A percentile compares a stretch with the other conserved stretches of the same genome.
Evolutionary conservation across 2,113 vertebrate genomes (phyloP).

Genomic region (Vicugna pacos): DNA sequence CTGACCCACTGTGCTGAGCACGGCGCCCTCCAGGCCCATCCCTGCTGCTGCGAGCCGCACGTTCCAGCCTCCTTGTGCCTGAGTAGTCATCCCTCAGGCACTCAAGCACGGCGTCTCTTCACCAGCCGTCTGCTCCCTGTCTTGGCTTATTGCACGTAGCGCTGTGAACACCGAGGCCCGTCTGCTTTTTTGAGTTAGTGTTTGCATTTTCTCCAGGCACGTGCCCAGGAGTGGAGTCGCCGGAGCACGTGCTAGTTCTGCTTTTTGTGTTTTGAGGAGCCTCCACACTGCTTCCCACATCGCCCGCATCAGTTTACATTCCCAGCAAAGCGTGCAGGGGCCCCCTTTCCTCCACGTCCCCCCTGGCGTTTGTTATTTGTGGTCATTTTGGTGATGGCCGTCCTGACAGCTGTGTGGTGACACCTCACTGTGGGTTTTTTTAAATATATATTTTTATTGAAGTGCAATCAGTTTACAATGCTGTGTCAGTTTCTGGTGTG

Average conservation of each 20-base stretch:
- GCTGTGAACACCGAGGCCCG: too few species aligned
- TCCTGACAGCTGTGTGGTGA: neutral
- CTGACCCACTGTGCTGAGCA: too few species aligned
- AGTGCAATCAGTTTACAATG: too few species aligned
- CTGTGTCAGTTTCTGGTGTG: too few species aligned
- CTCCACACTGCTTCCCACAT: neutral
- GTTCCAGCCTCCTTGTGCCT: neutral
- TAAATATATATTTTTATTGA: too few species aligned
- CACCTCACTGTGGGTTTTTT: too few species aligned
- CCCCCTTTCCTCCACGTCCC: neutral
- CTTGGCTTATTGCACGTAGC: accelerated
- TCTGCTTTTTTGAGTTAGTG: neutral
- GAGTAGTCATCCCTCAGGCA: neutral
- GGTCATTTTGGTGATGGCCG: neutral
- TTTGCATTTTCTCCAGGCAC: neutral
- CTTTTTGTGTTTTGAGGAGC: neutral
- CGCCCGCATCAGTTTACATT: accelerated
- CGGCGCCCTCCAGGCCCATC: neutral
- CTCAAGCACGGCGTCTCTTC: too few species aligned
- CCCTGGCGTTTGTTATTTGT: neutral
- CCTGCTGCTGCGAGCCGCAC: neutral
- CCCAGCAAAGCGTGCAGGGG: neutral
- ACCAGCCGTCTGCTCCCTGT: too few species aligned
- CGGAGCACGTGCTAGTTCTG: neutral
- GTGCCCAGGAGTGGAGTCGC: neutral